Conservation (phyloP, 1,140 invertebrate species). For the Aporrectodea caliginosa region DNA sequence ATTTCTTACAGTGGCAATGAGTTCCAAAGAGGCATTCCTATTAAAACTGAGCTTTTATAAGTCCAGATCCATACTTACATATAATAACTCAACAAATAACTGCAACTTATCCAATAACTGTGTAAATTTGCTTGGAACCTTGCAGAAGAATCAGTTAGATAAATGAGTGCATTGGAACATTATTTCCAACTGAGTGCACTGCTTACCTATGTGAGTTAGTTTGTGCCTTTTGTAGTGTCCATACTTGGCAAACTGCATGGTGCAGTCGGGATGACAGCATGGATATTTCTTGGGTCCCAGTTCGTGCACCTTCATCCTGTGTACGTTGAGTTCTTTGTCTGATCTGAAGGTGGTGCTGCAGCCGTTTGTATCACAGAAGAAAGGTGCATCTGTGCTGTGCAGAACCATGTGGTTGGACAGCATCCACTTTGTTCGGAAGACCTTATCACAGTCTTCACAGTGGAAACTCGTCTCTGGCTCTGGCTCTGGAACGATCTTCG, state of each 20-base stretch:
- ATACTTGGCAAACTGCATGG: constrained; percentile 46
- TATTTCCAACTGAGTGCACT: no score
- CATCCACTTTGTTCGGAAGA: constrained; percentile 47
- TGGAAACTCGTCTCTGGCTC: neutral
- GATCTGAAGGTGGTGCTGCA: constrained; percentile 45
- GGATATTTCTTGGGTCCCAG: constrained; percentile 42
- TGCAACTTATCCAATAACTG: no score
- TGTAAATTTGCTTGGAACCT: no score
- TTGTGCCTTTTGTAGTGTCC: constrained; percentile 47
- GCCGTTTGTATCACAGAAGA: constrained; percentile 44
- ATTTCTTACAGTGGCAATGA: no score
- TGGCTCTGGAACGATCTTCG: neutral
- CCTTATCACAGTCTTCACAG: constrained; percentile 41
- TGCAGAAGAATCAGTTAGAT: no score
- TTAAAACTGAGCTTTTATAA: no score
- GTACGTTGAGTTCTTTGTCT: constrained; percentile 43
- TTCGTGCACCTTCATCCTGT: constrained; percentile 43
- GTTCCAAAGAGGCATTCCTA: no score
- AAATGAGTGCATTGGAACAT: no score
- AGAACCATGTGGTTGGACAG: constrained; percentile 54
- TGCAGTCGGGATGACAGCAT: constrained; percentile 43
- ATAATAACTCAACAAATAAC: no score
- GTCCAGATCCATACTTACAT: no score
- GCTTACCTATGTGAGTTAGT: constrained; percentile 46
- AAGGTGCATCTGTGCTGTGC: constrained; percentile 55